Base-by-base conservation (phyloP, 2,888 invertebrate species). In the Epirrhoe tristata region DNA sequence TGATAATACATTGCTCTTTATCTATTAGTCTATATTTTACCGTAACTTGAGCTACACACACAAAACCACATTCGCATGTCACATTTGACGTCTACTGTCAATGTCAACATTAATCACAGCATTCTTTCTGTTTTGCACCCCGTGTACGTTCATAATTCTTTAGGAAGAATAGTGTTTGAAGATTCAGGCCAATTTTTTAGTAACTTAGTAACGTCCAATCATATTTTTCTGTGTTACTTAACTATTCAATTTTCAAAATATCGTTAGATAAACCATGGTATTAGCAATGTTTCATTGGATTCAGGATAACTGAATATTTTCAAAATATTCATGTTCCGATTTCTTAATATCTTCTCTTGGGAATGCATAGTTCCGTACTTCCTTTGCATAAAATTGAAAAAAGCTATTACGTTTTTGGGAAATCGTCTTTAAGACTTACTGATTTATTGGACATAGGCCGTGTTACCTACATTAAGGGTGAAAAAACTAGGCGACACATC, bases 41-140 rank as follows among this genome's bases (percentile, higher is more conserved):
- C 76, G 71, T 77, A 77, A 75, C 72, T 87, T 88, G 86, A 88
- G 88, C 84, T 82, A 84, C 81, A 74, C 81, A 74, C 79, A 73
- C 76, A 76, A 76, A 67, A 70, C 69, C 63, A 69, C 67, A 65
- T 66, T 39, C 39, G 54, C n/a, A 7, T 65, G 73, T 61, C 74
- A 78, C 75, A 79, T 80, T 75, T 78, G 76, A 75, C 71, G 71
- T 67, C 72, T 59, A 80, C 64, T 81, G 82, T 83, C 81, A 80
- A 64, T 81, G 82, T 83, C 81, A 86, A 87, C 83, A 83, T 84
- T 79, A 86, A 90, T 90, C 90, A 90, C 90, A 91, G 88, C 81
- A 82, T 75, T 79, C 75, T 81, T 78, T 84, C 77, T 76, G 78
- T 79, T 77, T 78, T 78, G 80, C 81, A 82, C 81, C 80, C 73